Conservation (phyloP, 1,140 invertebrate species). For the Meloidogyne chitwoodi region DNA sequence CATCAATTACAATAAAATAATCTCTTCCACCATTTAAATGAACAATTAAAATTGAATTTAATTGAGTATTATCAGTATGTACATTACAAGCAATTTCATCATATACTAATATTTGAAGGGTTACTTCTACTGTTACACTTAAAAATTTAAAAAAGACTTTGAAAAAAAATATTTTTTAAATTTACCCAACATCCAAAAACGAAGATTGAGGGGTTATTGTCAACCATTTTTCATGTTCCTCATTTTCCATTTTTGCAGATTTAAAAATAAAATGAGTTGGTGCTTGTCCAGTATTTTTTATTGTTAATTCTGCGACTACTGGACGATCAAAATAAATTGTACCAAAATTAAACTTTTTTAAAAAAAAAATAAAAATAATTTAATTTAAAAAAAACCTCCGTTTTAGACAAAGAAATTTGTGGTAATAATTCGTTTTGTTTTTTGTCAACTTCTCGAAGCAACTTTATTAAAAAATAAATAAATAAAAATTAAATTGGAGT, state of each 20-base stretch:
- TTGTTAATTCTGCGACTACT: slow-evolving; percentile 33
- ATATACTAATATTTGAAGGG: slow-evolving; percentile 42
- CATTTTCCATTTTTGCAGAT: slow-evolving; percentile 22
- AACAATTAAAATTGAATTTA: slow-evolving; percentile 50
- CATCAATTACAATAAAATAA: slow-evolving; percentile 53
- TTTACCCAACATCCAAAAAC: slow-evolving; percentile 31
- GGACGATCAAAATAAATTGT: slow-evolving; percentile 43
- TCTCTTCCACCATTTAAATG: slow-evolving; percentile 52
- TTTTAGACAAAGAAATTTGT: slow-evolving; percentile 39
- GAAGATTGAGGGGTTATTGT: slow-evolving; percentile 45
- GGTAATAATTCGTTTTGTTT: slow-evolving; percentile 45
- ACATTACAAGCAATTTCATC: slow-evolving; percentile 15
- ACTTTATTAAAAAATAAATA: not conserved
- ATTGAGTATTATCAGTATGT: slow-evolving; percentile 7
- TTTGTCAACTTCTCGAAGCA: slow-evolving; percentile 37
- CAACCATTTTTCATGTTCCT: slow-evolving; percentile 38
- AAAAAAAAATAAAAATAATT: not conserved
- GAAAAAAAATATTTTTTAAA: not conserved
- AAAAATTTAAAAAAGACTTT: too few relatives aligned
- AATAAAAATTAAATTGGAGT: too few relatives aligned
- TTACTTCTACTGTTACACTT: slow-evolving; percentile 31
- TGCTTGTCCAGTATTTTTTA: slow-evolving; percentile 46
- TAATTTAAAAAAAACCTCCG: slow-evolving; percentile 27
- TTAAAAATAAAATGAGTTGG: slow-evolving; percentile 39
- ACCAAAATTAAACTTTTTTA: slow-evolving; percentile 48